Evolutionary conservation across 1,140 invertebrate genomes (phyloP).

Genomic region (Sitodiplosis mosellana): DNA sequence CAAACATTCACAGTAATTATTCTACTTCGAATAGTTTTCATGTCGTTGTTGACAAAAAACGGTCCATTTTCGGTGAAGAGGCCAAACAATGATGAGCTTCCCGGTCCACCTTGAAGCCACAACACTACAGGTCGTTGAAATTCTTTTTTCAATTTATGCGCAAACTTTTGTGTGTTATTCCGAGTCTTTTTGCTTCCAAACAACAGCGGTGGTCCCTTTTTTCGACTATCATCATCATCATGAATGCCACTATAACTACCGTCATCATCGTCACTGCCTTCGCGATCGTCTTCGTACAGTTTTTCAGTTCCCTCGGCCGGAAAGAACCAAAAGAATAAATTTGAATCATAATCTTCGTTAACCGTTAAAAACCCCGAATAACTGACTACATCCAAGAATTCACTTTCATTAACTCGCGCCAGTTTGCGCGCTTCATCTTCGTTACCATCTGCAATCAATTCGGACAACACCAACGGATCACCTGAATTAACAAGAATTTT

Average conservation of each 20-base stretch:
- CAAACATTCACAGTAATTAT: background rate
- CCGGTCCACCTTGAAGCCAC: slow-evolving; percentile 59
- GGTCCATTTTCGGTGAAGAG: slow-evolving; percentile 66
- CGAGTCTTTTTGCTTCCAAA: too few relatives aligned
- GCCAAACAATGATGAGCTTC: slow-evolving; percentile 54
- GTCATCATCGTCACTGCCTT: background rate
- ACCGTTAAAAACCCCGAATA: slow-evolving; percentile 51
- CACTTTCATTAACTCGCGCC: slow-evolving; percentile 17
- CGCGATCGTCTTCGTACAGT: slow-evolving; percentile 5
- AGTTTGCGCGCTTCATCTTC: slow-evolving; percentile 9
- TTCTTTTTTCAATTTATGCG: too few relatives aligned
- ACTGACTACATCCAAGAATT: slow-evolving; percentile 11
- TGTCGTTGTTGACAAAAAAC: slow-evolving; percentile 24
- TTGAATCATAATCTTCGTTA: slow-evolving; percentile 55
- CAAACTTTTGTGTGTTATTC: too few relatives aligned
- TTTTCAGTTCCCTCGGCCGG: slow-evolving; percentile 35
- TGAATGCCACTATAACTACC: background rate
- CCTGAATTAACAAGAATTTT: background rate
- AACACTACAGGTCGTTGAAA: slow-evolving; percentile 31
- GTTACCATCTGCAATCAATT: background rate
- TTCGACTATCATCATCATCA: background rate
- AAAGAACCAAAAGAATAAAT: slow-evolving; percentile 83
- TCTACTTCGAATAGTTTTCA: background rate
- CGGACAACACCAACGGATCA: background rate
- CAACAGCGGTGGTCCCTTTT: too few relatives aligned